Conservation (phyloP, 2,113 vertebrate genomes). For the Orientallactaga bullata region DNA sequence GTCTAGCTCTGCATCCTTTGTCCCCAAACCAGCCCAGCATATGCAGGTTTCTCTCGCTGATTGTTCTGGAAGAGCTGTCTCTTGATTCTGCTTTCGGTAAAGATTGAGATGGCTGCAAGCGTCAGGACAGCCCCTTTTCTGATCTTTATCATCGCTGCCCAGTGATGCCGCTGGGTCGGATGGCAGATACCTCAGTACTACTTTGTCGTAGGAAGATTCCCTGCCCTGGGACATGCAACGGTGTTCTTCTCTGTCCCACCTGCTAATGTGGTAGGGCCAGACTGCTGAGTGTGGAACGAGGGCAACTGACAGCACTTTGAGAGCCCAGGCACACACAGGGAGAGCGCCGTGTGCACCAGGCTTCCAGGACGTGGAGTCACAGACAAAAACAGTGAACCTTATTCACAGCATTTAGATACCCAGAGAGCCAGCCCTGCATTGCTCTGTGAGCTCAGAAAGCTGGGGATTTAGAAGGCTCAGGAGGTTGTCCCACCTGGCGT, state of each 20-base stretch:
- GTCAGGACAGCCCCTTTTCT: neutral
- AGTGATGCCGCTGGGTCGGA: neutral
- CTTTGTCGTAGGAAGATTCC: neutral
- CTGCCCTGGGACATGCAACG: accelerated
- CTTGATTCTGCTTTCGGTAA: neutral
- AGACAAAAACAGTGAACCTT: neutral
- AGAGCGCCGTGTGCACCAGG: neutral
- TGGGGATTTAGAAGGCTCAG: neutral
- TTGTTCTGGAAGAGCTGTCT: neutral
- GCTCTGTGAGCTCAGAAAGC: neutral
- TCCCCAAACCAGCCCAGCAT: neutral
- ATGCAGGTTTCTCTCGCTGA: neutral
- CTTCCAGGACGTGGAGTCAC: neutral
- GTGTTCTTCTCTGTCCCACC: neutral
- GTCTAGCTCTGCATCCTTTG: neutral
- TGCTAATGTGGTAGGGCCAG: neutral
- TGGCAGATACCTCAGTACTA: too few relatives aligned
- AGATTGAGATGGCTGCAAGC: neutral
- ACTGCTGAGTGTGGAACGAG: too few relatives aligned
- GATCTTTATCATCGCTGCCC: neutral
- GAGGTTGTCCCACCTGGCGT: too few relatives aligned
- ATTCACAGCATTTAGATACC: neutral
- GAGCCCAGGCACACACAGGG: neutral
- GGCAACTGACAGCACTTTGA: neutral
- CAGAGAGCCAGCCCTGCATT: neutral